These are phyloP conservation scores for Dromococcyx pavoninus DNA, from an alignment of 2,797 vertebrate genomes.

Conservation along the genomic window DNA sequence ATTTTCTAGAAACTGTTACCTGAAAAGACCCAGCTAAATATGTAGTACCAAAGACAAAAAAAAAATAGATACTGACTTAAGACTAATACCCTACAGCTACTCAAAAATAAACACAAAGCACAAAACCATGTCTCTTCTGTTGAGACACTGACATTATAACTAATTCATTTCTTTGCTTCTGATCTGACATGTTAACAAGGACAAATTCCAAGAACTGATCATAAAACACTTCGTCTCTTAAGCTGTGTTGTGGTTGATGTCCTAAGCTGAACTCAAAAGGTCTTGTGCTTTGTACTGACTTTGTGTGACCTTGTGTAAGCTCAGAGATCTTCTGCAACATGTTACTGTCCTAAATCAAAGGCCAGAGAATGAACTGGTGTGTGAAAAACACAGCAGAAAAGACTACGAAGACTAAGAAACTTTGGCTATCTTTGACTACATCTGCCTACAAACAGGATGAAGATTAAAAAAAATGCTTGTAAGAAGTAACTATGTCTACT, in stretches of 20 bases:
- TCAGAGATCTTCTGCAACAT: not conserved
- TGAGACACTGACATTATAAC: not conserved
- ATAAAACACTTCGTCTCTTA: not conserved
- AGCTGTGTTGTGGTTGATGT: not conserved
- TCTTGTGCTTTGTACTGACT: conserved; percentile 13
- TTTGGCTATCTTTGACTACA: not conserved
- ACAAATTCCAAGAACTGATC: not conserved
- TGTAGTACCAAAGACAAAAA: not conserved
- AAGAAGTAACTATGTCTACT: not conserved
- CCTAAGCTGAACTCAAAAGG: conserved; percentile 12
- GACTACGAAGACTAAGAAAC: not conserved
- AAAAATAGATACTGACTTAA: not conserved
- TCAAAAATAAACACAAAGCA: not conserved
- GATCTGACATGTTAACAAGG: not conserved
- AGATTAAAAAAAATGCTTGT: not conserved
- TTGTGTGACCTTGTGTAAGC: conserved; percentile 52
- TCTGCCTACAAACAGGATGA: not conserved
- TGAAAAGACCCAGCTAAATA: not conserved
- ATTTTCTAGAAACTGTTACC: not conserved
- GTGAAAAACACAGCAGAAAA: not conserved
- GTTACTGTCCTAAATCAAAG: not conserved
- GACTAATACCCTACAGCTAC: not conserved
- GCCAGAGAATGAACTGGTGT: not conserved
- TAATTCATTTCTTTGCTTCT: not conserved
- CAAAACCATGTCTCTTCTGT: not conserved